Base-by-base conservation (phyloP, 2,888 invertebrate species). In the Acronicta leporina region DNA sequence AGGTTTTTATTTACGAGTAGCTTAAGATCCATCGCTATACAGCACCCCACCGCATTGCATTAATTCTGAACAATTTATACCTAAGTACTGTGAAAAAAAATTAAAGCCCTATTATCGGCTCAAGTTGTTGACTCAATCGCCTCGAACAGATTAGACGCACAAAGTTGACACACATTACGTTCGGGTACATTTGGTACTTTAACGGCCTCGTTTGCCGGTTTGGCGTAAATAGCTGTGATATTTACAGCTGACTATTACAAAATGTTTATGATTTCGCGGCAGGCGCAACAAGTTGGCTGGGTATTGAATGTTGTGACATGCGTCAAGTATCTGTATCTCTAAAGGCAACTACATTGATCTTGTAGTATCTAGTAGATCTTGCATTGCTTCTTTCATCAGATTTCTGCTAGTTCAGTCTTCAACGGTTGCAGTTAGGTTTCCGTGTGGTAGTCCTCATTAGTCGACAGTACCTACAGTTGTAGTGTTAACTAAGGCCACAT, bases 141-240 rank as follows among this genome's bases (percentile, higher is more conserved):
- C 52, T 75, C 66, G 67, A 77, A 61, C 57, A 68, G 65, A 67
- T 75, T 62, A 74, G 41, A 30, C 54, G 54, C 63, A 46, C n/a
- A 60, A 42, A 59, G 50, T 56, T 66, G 63, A 70, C 62, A 66
- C 56, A 70, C 59, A 69, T 73, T 40, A 57, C 61, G 67, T 14
- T 51, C 38, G 38, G 51, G 38, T 51, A 40, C 30, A 42, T 67
- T 72, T 60, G 60, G 68, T 67, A 52, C 35, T 49, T 52, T 60
- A 49, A 54, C 55, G 73, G 49, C 68, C 73, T 73, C 68, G 51
- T 73, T 55, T 27, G 20, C 59, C 47, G 35, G 48, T 41, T 60
- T 48, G 13, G 61, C 16, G 45, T 55, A 38, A 10, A 57, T 55
- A 15, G n/a, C 73, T 55, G 35, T 35, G 48, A 73, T 67, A 66